Evolutionary conservation across 1,140 invertebrate genomes (phyloP), one percentile per base, ranked within the genome.

Genomic region (Drosophila persimilis): DNA sequence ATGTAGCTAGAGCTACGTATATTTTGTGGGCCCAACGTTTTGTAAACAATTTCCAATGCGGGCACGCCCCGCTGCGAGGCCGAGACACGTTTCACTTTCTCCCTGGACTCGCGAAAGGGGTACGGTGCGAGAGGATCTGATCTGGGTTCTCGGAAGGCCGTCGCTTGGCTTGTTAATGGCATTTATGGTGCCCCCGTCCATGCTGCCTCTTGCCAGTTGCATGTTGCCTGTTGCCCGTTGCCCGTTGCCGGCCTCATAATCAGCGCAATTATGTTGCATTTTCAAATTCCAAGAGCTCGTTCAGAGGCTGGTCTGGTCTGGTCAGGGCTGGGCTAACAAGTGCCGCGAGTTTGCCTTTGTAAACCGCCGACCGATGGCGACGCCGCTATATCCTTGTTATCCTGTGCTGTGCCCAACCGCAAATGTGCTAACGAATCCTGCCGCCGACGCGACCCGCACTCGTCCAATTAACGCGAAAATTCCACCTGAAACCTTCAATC

Each of bases 181-280:
- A 76, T 83, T 84, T 85, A 84, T 83, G 71, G 60, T 65, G 52
- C 24, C 41, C 43, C 43, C 24, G 3, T 9, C 13, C 41, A 41
- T 26, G 1, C 24, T 26, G 24, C 24, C 24, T 26, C 24, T 26
- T 26, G 31, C 9, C 41, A 45, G 20, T 41, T 26, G 20, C 13
- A 9, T 6, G 17, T 17, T 35, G 31, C 35, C 35, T 4, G 3
- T 4, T 39, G 35, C 7, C 41, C 8, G 20, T 13, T 39, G 35
- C 3, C 35, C 5, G 35, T 39, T 39, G 31, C 55, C 31, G 13
- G 44, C 54, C 64, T 59, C 71, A 88, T 88, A 88, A 88, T 88
- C 78, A 88, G 83, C 83, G 79, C 83, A 83, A 88, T 88, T 88
- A 88, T 88, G 85, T 88, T 88, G 83, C 83, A 88, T 88, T 81